Conservation (phyloP, 64 coral and sea anemone genomes). For the Catalaphyllia jardinei region DNA sequence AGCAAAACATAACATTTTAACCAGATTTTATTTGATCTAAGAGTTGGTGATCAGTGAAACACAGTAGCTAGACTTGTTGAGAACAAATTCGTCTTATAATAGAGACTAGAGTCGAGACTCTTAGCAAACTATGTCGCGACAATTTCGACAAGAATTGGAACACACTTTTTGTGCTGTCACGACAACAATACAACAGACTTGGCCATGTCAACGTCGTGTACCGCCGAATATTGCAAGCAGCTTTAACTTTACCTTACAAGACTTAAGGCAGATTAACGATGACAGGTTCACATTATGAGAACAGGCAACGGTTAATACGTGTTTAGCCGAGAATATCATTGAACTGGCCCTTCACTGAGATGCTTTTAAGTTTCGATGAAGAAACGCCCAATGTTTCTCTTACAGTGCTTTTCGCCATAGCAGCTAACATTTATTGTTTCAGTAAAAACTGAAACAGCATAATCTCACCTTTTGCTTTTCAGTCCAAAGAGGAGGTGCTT, state of each 20-base stretch:
- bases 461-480: neutral
- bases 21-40: no score
- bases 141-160: neutral
- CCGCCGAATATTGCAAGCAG: neutral
- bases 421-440: neutral
- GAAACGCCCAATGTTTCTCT: neutral
- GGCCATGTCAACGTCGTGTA: neutral
- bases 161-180: neutral
- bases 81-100: no score
- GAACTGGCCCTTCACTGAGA: neutral
- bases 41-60: no score
- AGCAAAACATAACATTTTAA: no score
- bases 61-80: no score
- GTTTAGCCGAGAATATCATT: slow-evolving; percentile 1
- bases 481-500: neutral
- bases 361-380: neutral
- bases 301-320: neutral
- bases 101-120: neutral
- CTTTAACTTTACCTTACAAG: slow-evolving; percentile 31
- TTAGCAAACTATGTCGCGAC: slow-evolving; percentile 1
- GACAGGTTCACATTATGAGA: neutral
- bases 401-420: neutral
- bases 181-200: slow-evolving; percentile 7
- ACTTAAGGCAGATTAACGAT: neutral
- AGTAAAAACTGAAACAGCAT: neutral